Base-by-base conservation (phyloP, 1,140 invertebrate genomes). In the Schmidtea mediterranea region DNA sequence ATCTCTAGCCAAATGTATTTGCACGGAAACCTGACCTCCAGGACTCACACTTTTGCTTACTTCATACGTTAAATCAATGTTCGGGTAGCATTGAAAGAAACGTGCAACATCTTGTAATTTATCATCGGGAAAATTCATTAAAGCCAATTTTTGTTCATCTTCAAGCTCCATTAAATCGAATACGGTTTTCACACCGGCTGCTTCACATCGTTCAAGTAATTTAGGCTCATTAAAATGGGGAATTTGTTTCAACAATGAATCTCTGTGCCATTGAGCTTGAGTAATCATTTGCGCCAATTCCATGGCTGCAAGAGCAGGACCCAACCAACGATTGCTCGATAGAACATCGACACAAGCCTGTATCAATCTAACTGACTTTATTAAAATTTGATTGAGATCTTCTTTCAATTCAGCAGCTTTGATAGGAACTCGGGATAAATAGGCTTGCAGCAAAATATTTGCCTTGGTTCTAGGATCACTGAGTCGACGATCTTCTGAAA, bases 221-320 rank as follows among this genome's bases (percentile, higher is more conserved):
- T 87, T 77, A 1, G 92, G 89, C 0, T 70, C 56, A 12, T 74
- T 80, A 60, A 95, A 95, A 65, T 97, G 87, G 2, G 92, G 90
- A 52, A 98, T 62, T 58, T 98, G 92, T 57, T 90, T 83, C 40
- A 98, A 69, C 60, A 92, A 90, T 0, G 83, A 89, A 62, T 97
- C 90, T 64, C 92, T 95, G 49, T 78, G 82, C 86, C 90, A 97
- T 86, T 97, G 92, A 1, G 87, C 89, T 68, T 98, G 92, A 0
- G 90, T 95, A 0, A 90, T 80, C 89, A 97, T 98, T 66, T 97
- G 90, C 0, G 90, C 86, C 50, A 98, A 67, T 68, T 97, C 90
- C 92, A 98, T 98, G 55, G 90, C 87, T 43, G 89, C 83, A 19
- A 98, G 79, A 8, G 89, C 92, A 0, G 90, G 90, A 0, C 80